phyloP scores from a whole-genome alignment of 2,888 invertebrate species.

The Pandemis corylana region DNA sequence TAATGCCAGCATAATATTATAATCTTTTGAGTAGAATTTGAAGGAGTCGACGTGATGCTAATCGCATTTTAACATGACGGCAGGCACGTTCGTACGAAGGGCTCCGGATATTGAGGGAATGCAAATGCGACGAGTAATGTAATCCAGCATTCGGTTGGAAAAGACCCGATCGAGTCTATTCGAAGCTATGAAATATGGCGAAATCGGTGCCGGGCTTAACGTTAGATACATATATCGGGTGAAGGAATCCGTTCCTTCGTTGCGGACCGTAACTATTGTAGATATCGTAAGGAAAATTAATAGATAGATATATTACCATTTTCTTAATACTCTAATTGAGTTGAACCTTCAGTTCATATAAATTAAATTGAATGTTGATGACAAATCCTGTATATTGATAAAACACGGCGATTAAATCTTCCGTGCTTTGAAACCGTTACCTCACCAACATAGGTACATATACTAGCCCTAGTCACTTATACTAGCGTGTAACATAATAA shows the following conservation, averaged over 20 bases:
- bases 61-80: conserved; percentile 63
- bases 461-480: conserved; percentile 1
- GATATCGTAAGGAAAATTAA: not conserved
- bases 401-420: not conserved
- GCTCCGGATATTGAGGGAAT: conserved; percentile 62
- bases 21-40: conserved; percentile 7
- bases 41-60: conserved; percentile 58
- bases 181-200: conserved; percentile 47
- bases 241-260: conserved; percentile 17
- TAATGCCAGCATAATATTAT: not conserved
- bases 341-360: too few relatives aligned
- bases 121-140: conserved; percentile 65
- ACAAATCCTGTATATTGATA: too few relatives aligned
- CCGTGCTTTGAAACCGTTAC: not conserved
- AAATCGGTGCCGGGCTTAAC: conserved; percentile 13
- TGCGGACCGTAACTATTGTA: not conserved
- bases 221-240: conserved; percentile 18
- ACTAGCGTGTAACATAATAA: conserved; percentile 41
- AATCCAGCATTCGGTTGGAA: conserved; percentile 54
- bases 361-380: too few relatives aligned
- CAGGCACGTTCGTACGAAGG: conserved; percentile 53
- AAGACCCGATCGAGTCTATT: conserved; percentile 55
- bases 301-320: not conserved
- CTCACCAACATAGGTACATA: not conserved
- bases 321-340: not conserved